A percentile compares a stretch with the other conserved stretches of the same genome.
These are phyloP conservation scores for Mesoligia furuncula DNA, from an alignment of 2,888 invertebrate genomes.

Conservation along the genomic window DNA sequence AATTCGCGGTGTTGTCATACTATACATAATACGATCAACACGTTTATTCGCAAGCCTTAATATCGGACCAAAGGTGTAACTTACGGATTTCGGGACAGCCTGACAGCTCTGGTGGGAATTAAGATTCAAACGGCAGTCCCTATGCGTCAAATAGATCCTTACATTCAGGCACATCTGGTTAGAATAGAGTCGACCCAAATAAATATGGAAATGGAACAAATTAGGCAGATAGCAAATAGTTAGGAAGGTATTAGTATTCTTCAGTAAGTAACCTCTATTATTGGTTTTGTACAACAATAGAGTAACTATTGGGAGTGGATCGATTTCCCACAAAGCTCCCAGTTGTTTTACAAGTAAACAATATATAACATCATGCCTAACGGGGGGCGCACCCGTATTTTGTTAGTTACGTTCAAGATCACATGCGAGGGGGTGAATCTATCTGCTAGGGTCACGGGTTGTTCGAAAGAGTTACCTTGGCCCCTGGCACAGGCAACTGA, in stretches of 20 bases:
- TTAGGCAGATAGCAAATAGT: slow-evolving; percentile 13
- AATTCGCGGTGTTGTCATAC: slow-evolving; percentile 6
- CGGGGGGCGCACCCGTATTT: not conserved
- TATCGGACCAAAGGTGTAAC: slow-evolving; percentile 23
- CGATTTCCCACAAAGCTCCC: not conserved
- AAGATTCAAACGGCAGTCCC: slow-evolving; percentile 37
- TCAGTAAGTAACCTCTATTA: not conserved
- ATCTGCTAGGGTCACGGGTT: no score
- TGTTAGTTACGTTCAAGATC: not conserved
- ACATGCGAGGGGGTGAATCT: not conserved
- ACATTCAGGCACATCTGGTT: slow-evolving; percentile 41
- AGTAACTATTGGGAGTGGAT: not conserved
- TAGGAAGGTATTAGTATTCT: not conserved
- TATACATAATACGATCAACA: not conserved
- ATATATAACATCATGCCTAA: not conserved
- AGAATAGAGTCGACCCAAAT: slow-evolving; percentile 32
- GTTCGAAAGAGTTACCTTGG: no score
- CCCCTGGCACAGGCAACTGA: no score
- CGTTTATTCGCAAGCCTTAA: slow-evolving; percentile 1
- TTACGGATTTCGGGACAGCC: slow-evolving; percentile 26
- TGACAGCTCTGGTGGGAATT: slow-evolving; percentile 10
- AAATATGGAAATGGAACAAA: slow-evolving; percentile 42
- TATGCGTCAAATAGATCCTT: slow-evolving; percentile 18
- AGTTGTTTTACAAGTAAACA: not conserved
- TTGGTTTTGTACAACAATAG: not conserved